These are phyloP conservation scores for Pithys albifrons DNA, from an alignment of 2,113 vertebrate genomes.

Conservation along the genomic window DNA sequence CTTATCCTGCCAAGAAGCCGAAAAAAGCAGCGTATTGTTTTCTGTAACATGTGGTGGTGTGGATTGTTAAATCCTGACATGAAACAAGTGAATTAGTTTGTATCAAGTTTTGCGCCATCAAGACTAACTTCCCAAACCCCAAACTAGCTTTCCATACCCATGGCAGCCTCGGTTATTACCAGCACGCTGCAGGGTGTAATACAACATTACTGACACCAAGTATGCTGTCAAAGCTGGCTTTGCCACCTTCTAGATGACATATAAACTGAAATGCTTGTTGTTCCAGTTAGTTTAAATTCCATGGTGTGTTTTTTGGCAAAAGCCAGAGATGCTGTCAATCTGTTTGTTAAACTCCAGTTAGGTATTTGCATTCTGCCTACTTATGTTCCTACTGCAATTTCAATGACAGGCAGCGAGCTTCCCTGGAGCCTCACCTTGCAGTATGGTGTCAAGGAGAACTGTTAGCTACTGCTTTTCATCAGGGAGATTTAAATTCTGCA, in stretches of 20 bases:
- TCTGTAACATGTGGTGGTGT: constrained; percentile 8
- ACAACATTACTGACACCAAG: neutral
- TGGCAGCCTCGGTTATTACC: neutral
- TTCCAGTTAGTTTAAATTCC: neutral
- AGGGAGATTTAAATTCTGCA: neutral
- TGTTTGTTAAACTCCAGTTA: constrained; percentile 37
- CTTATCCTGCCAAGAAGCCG: constrained; percentile 36
- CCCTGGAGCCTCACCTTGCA: neutral
- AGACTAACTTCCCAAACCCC: neutral
- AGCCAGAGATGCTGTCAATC: constrained; percentile 13
- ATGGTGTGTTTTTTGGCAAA: neutral
- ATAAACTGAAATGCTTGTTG: neutral
- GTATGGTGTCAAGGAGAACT: neutral
- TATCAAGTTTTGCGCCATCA: constrained; percentile 16
- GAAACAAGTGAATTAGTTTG: constrained; percentile 35
- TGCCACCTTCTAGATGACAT: neutral
- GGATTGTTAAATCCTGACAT: constrained; percentile 39
- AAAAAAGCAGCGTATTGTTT: constrained; percentile 52
- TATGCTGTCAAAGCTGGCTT: neutral
- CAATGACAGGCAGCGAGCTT: neutral
- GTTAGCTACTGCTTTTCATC: neutral
- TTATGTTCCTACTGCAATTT: neutral
- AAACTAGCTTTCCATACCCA: neutral
- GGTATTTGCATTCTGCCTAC: constrained; percentile 23
- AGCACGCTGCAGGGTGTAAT: neutral